phyloP scores from a whole-genome alignment of 1,140 invertebrate genomes.

The Lepidurus apus region DNA sequence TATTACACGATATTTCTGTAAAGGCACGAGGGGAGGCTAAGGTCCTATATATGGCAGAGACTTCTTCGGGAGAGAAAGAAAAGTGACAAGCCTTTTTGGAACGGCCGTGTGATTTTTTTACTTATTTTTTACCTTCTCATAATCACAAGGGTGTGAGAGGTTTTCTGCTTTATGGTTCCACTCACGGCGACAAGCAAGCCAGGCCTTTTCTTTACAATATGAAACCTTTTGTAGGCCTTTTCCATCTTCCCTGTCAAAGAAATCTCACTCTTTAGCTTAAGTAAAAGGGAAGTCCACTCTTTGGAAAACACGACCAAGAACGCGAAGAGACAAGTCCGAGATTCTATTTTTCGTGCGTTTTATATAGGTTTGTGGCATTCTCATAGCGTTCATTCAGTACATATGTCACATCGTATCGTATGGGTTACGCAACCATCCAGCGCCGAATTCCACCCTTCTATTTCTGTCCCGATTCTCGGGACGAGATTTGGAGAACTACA shows the following conservation, averaged over 20 bases:
- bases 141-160: constrained; percentile 4
- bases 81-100: neutral
- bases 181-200: neutral
- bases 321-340: too few species aligned
- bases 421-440: too few species aligned
- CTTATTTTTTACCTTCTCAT: neutral
- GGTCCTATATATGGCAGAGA: too few species aligned
- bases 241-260: neutral
- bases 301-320: too few species aligned
- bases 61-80: neutral
- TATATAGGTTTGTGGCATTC: too few species aligned
- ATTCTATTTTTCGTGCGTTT: too few species aligned
- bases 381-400: too few species aligned
- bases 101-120: neutral
- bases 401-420: too few species aligned
- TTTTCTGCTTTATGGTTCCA: neutral
- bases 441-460: too few species aligned
- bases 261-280: neutral
- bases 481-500: too few species aligned
- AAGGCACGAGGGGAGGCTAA: neutral
- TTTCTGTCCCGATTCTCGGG: too few species aligned
- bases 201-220: neutral
- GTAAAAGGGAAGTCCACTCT: too few species aligned
- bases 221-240: neutral
- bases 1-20: neutral